Evolutionary conservation across 2,888 invertebrate species (phyloP).

Genomic region (Itoplectis maculator): DNA sequence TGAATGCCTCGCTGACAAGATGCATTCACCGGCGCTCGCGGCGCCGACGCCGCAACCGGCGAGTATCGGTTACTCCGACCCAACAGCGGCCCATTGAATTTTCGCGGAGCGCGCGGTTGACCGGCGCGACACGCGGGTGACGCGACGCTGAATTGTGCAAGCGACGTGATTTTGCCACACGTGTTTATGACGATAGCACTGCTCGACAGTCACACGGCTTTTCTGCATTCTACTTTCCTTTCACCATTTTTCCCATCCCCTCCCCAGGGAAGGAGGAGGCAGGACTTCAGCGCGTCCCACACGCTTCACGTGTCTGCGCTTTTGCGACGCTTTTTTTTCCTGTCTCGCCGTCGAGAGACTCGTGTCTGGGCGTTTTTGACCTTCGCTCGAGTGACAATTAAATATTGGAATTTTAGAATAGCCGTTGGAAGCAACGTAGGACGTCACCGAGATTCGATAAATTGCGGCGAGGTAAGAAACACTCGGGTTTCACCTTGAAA

Average conservation of each 20-base stretch:
- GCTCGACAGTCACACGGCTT: not conserved
- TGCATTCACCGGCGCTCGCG: constrained; percentile 49
- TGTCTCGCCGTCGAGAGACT: not conserved
- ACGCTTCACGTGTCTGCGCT: constrained; percentile 7
- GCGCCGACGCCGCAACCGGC: constrained; percentile 15
- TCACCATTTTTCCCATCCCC: not conserved
- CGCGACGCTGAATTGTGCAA: not conserved
- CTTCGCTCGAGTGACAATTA: not conserved
- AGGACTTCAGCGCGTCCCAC: not conserved
- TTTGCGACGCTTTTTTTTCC: not conserved
- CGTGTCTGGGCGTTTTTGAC: not conserved
- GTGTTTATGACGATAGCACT: constrained; percentile 26
- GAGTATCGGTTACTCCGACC: constrained; percentile 57
- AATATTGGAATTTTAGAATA: not conserved
- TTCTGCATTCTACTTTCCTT: constrained; percentile 19
- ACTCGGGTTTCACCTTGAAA: not conserved
- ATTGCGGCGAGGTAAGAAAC: too few species aligned
- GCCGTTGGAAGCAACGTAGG: too few species aligned
- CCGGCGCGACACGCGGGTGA: constrained; percentile 39
- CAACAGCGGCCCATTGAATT: constrained; percentile 57
- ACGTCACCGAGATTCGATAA: too few species aligned
- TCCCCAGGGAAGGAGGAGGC: too few species aligned
- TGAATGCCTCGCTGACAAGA: constrained; percentile 61
- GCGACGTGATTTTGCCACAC: not conserved
- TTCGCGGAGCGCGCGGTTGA: constrained; percentile 55